These are phyloP conservation scores for Prochilodus magdalenae DNA, from an alignment of 2,113 vertebrate genomes.

Conservation along the genomic window DNA sequence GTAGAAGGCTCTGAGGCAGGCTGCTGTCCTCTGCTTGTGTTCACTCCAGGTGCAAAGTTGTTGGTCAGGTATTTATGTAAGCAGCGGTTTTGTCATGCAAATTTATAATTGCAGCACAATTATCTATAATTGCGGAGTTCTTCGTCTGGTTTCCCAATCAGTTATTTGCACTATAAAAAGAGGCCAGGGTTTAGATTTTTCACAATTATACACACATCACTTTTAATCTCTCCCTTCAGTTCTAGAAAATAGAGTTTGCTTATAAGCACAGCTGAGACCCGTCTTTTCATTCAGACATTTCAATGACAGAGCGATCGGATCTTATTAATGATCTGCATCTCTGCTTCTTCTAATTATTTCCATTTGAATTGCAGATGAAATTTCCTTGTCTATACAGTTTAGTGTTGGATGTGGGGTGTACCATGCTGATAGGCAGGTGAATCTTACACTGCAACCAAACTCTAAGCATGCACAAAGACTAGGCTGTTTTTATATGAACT, in stretches of 20 bases:
- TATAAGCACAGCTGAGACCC: slow-evolving; percentile 54
- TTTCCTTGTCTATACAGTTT: slow-evolving; percentile 48
- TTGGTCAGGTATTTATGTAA: slow-evolving; percentile 37
- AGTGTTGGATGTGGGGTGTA: slow-evolving; percentile 19
- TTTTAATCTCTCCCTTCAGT: slow-evolving; percentile 42
- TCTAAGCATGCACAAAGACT: not conserved
- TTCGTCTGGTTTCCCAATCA: slow-evolving; percentile 48
- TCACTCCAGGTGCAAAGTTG: slow-evolving; percentile 47
- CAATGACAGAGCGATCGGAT: slow-evolving; percentile 51
- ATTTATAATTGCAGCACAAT: slow-evolving; percentile 54
- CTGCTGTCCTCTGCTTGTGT: not conserved
- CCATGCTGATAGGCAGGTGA: slow-evolving; percentile 19
- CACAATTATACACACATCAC: slow-evolving; percentile 48
- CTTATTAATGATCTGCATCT: slow-evolving; percentile 54
- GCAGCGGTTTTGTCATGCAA: slow-evolving; percentile 56
- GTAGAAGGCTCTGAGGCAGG: not conserved
- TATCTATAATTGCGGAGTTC: slow-evolving; percentile 55
- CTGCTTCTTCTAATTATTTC: slow-evolving; percentile 57
- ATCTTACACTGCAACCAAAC: slow-evolving; percentile 39
- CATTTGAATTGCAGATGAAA: slow-evolving; percentile 60
- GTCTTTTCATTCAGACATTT: slow-evolving; percentile 61
- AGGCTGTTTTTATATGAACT: not conserved
- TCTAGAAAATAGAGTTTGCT: slow-evolving; percentile 54
- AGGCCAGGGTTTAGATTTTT: slow-evolving; percentile 43
- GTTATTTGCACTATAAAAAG: slow-evolving; percentile 60